Conservation (phyloP, 2,113 vertebrate species). For the Callipepla californica region DNA sequence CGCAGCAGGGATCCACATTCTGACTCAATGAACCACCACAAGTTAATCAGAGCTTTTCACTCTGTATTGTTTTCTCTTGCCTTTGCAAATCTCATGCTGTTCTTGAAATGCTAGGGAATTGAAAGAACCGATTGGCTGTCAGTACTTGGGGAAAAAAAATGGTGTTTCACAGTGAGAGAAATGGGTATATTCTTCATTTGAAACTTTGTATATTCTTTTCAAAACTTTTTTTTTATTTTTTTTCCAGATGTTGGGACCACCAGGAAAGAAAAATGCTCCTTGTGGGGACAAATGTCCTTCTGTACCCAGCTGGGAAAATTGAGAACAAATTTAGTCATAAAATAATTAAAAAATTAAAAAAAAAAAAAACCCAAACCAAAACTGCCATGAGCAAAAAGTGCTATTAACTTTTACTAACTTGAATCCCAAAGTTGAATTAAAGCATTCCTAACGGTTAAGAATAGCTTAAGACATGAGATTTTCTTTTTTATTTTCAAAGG, state of each 20-base stretch:
- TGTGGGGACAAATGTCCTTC: conserved; percentile 29
- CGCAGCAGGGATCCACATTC: conserved; percentile 22
- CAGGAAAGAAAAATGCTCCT: conserved; percentile 3
- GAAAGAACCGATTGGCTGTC: conserved; percentile 24
- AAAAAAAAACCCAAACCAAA: neutral
- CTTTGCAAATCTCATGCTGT: conserved; percentile 62
- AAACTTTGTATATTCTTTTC: neutral
- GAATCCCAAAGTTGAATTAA: neutral
- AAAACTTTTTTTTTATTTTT: neutral
- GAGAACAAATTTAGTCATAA: conserved; percentile 31
- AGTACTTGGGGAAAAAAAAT: neutral
- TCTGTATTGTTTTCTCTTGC: conserved; percentile 64
- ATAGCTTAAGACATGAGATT: neutral
- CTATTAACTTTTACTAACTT: neutral
- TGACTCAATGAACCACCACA: conserved; percentile 47
- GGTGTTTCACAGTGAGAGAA: conserved; percentile 27
- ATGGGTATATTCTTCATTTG: neutral
- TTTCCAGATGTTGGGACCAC: neutral
- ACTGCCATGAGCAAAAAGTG: neutral
- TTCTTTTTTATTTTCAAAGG: neutral
- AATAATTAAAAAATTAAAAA: conserved; percentile 24
- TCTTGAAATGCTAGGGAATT: conserved; percentile 54
- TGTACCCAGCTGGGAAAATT: conserved; percentile 16
- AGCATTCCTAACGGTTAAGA: neutral
- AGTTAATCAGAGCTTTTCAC: conserved; percentile 64